Evolutionary conservation across 1,140 invertebrate genomes (phyloP).

Genomic region (Cheumatopsyche charites): DNA sequence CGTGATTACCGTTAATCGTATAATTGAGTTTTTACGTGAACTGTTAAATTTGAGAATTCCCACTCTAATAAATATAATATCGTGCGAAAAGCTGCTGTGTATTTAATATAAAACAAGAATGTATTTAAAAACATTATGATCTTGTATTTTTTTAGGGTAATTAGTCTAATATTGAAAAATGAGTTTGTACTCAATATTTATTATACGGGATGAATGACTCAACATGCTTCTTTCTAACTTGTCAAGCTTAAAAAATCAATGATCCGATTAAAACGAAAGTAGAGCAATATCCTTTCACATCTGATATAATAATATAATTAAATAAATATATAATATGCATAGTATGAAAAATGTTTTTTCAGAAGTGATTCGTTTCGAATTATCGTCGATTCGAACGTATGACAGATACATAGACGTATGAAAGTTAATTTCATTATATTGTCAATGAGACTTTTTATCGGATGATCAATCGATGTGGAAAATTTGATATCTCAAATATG

Average conservation of each 20-base stretch:
- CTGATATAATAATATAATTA: background rate
- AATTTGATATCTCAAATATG: slow-evolving; percentile 18
- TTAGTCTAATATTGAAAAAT: background rate
- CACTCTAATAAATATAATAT: slow-evolving; percentile 16
- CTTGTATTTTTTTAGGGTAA: background rate
- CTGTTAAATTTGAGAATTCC: background rate
- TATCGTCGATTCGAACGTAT: background rate
- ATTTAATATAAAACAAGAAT: background rate
- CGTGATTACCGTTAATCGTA: background rate
- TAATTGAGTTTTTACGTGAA: background rate
- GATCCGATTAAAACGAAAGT: background rate
- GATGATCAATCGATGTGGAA: background rate
- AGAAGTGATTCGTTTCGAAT: background rate
- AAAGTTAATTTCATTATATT: too few species aligned
- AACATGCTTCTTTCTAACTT: background rate
- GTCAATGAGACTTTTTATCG: background rate
- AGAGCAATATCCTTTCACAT: background rate
- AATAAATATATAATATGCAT: background rate
- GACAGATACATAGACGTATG: too few species aligned
- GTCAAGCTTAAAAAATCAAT: slow-evolving; percentile 1
- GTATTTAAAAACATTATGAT: background rate
- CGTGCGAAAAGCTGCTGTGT: background rate
- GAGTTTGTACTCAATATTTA: background rate
- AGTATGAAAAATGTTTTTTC: background rate
- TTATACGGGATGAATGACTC: slow-evolving; percentile 9